These are phyloP conservation scores for Chiropotes sagulatus DNA, from an alignment of 2,797 vertebrate species.

Conservation along the genomic window DNA sequence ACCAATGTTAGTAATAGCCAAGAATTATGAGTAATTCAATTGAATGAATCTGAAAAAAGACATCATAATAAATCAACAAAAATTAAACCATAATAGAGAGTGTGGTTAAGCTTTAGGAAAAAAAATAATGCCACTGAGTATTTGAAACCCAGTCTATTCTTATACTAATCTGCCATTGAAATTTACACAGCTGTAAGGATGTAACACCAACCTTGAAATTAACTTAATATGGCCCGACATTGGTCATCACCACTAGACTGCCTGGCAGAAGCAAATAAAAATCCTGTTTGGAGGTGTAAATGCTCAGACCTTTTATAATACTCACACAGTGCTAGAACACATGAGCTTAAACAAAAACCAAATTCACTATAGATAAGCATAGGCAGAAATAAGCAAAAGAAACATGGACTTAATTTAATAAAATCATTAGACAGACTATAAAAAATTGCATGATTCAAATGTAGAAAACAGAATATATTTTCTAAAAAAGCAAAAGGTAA, in stretches of 20 bases:
- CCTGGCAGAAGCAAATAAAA: background rate
- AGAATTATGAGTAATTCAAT: background rate
- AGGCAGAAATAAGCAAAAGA: background rate
- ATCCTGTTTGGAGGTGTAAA: background rate
- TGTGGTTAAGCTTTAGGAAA: background rate
- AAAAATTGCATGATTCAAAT: background rate
- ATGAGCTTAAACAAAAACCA: background rate
- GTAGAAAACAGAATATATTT: background rate
- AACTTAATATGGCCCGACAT: background rate
- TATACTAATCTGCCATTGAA: background rate
- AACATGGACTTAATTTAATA: background rate
- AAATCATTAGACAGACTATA: background rate
- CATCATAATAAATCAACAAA: background rate
- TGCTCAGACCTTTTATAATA: background rate
- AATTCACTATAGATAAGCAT: background rate
- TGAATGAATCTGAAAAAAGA: background rate
- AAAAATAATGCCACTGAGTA: background rate
- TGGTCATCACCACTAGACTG: background rate
- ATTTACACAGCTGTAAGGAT: background rate
- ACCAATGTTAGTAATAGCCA: background rate
- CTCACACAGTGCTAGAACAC: background rate
- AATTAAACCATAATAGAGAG: background rate
- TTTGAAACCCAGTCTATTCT: background rate
- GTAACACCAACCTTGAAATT: background rate
- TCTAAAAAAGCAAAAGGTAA: background rate